Conservation (phyloP, 2,797 vertebrate genomes). For the Microcaecilia unicolor region DNA sequence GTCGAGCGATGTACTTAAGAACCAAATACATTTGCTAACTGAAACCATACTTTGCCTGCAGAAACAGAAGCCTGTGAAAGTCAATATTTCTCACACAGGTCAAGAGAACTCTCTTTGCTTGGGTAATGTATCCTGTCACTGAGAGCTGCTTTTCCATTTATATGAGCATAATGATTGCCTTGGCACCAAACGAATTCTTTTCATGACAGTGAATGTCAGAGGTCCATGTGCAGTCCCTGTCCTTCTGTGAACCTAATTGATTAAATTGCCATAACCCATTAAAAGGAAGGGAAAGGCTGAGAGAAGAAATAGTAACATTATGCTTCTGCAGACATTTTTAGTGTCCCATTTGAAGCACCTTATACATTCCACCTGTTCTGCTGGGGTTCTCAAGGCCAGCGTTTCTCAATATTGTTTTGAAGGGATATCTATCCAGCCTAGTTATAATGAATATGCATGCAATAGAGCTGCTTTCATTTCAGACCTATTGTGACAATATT, state of each 20-base stretch:
- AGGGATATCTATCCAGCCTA: too few relatives aligned
- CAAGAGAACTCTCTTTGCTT: neutral
- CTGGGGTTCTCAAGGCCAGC: slow-evolving; percentile 17
- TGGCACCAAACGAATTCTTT: neutral
- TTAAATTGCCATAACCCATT: neutral
- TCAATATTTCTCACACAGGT: neutral
- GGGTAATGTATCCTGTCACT: neutral
- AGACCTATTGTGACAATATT: too few relatives aligned
- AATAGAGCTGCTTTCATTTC: too few relatives aligned
- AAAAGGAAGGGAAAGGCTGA: neutral
- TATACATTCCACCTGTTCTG: slow-evolving; percentile 10
- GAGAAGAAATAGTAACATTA: slow-evolving; percentile 1
- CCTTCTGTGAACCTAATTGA: neutral
- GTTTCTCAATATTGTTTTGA: slow-evolving; percentile 1
- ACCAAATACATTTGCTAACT: neutral
- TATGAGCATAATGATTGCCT: neutral
- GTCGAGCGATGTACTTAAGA: neutral
- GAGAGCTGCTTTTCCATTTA: neutral
- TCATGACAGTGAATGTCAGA: neutral
- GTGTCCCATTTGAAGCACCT: slow-evolving; percentile 5
- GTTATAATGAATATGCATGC: too few relatives aligned
- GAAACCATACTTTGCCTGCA: neutral
- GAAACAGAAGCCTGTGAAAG: neutral
- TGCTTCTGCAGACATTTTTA: slow-evolving; percentile 1
- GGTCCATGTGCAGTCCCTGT: neutral